Evolutionary conservation across 2,888 invertebrate species (phyloP).

Genomic region (Parascotia fuliginaria): DNA sequence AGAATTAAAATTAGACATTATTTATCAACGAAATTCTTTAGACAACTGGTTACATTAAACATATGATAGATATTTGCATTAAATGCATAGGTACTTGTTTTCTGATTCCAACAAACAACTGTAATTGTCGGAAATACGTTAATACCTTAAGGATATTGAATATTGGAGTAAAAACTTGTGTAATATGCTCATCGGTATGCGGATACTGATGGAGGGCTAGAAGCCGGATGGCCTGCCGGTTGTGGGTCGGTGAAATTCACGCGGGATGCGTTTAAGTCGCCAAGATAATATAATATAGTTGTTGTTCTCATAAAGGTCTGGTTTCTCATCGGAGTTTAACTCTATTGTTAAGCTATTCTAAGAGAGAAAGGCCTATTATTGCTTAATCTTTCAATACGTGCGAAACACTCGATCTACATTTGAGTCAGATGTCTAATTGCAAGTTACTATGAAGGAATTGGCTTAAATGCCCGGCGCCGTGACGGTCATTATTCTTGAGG

Average conservation of each 20-base stretch:
- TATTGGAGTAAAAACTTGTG: constrained; percentile 10
- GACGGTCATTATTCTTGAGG: constrained; percentile 55
- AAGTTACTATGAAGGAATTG: constrained; percentile 53
- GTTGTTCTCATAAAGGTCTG: constrained; percentile 55
- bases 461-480: constrained; percentile 38
- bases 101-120: constrained; percentile 5
- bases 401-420: constrained; percentile 20
- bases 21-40: constrained; percentile 42
- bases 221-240: constrained; percentile 54
- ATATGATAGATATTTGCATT: constrained; percentile 10
- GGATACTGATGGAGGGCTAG: constrained; percentile 54
- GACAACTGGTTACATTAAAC: constrained; percentile 42
- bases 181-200: constrained; percentile 42
- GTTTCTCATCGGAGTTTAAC: constrained; percentile 63
- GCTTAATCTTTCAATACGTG: constrained; percentile 31
- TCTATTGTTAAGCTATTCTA: constrained; percentile 61
- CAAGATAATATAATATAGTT: constrained; percentile 49
- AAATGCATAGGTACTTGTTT: constrained; percentile 29
- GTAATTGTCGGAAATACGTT: constrained; percentile 8
- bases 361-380: constrained; percentile 51
- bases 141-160: constrained; percentile 6
- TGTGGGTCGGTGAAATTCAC: constrained; percentile 70
- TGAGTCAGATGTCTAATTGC: constrained; percentile 46
- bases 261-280: constrained; percentile 57
- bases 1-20: constrained; percentile 48